Evolutionary conservation across 2,797 vertebrate genomes (phyloP).

Genomic region (Eutrigla gurnardus): DNA sequence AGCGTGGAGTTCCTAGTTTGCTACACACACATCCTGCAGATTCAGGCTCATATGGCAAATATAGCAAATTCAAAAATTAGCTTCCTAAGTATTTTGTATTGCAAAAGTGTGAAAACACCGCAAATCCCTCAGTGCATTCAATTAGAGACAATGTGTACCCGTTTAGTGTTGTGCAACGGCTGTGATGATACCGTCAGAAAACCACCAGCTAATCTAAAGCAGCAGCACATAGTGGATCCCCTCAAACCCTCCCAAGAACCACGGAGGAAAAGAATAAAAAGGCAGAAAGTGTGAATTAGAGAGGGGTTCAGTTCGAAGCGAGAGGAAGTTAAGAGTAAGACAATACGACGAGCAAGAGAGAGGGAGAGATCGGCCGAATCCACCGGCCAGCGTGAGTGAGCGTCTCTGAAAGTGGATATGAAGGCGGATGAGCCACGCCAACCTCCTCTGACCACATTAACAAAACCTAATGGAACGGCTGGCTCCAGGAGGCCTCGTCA

Average conservation of each 20-base stretch:
- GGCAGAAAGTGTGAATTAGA: background rate
- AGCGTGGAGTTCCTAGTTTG: conserved; percentile 60
- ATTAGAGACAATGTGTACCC: conserved; percentile 52
- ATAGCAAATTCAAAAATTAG: conserved; percentile 15
- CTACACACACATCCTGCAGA: conserved; percentile 42
- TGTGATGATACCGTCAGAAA: conserved; percentile 42
- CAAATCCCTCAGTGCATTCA: conserved; percentile 24
- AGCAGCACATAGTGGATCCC: conserved; percentile 17
- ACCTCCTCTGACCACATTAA: conserved; percentile 85
- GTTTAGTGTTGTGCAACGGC: conserved; percentile 47
- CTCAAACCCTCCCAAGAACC: conserved; percentile 5
- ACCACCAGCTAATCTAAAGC: conserved; percentile 50
- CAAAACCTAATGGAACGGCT: conserved; percentile 85
- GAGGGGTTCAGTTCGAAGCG: conserved; percentile 1
- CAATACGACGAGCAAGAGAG: conserved; percentile 19
- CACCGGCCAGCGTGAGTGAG: conserved; percentile 69
- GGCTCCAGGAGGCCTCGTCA: conserved; percentile 82
- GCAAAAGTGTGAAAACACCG: conserved; percentile 44
- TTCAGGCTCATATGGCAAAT: background rate
- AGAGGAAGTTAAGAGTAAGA: conserved; percentile 32
- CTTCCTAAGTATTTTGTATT: conserved; percentile 38
- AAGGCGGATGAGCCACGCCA: conserved; percentile 79
- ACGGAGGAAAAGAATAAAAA: background rate
- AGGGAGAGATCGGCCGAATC: conserved; percentile 29
- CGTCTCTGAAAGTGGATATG: conserved; percentile 81